A percentile compares a stretch with the other conserved stretches of the same genome.
Conservation (phyloP, 2,113 vertebrate species). For the Anoura caudifer region DNA sequence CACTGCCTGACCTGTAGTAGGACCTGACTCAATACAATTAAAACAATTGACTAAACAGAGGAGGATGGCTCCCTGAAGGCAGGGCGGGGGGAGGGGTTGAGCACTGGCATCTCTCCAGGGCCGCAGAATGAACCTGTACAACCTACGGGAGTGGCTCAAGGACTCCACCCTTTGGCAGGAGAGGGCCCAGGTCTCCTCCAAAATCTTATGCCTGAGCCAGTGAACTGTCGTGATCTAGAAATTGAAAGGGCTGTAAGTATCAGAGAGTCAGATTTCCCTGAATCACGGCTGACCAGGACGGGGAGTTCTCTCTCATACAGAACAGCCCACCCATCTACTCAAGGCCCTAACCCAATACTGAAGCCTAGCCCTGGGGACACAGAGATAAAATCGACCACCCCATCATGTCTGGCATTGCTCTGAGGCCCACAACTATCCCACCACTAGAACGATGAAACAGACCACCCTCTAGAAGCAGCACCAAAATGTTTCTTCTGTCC, state of each 20-base stretch:
- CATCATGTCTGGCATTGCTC: not conserved
- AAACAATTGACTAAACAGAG: not conserved
- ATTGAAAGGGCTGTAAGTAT: not conserved
- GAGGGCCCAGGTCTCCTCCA: not conserved
- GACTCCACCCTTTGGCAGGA: not conserved
- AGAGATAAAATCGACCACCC: not conserved
- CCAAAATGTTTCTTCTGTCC: not conserved
- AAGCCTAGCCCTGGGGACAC: not conserved
- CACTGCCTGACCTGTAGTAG: not conserved
- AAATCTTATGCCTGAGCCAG: not conserved
- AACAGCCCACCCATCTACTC: not conserved
- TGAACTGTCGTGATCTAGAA: not conserved
- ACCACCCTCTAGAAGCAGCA: not conserved
- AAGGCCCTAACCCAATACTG: not conserved
- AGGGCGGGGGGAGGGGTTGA: not conserved
- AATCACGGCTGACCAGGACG: too few species aligned
- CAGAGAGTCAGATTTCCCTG: not conserved
- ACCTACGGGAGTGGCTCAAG: not conserved
- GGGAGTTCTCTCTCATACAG: not conserved
- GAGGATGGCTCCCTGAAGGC: not conserved
- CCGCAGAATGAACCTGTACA: not conserved
- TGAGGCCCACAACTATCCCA: not conserved
- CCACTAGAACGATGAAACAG: accelerated
- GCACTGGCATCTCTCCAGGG: not conserved
- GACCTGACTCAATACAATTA: not conserved